These are phyloP conservation scores for Trematomus bernacchii DNA, from an alignment of 2,797 vertebrate species.

Conservation along the genomic window DNA sequence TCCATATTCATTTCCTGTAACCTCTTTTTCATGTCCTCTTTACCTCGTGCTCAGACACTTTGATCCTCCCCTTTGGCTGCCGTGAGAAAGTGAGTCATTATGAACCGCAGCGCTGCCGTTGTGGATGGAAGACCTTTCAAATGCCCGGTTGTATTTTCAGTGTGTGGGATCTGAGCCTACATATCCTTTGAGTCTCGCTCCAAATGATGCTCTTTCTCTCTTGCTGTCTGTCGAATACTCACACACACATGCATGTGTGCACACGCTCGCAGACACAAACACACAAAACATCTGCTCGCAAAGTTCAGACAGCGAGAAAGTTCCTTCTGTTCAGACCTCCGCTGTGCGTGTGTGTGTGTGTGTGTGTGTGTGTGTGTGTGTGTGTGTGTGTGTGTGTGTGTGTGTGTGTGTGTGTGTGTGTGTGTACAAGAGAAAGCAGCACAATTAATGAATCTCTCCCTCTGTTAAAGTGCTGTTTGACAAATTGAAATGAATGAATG, in stretches of 20 bases:
- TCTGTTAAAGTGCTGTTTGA: constrained; percentile 71
- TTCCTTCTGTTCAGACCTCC: constrained; percentile 76
- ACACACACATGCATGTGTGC: constrained; percentile 45
- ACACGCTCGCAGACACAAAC: constrained; percentile 19
- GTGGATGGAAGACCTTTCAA: constrained; percentile 57
- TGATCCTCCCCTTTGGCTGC: constrained; percentile 68
- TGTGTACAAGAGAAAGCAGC: constrained; percentile 23
- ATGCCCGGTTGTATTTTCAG: constrained; percentile 55
- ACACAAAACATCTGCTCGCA: constrained; percentile 75
- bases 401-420: constrained; percentile 15
- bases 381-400: constrained; percentile 29
- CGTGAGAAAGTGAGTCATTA: constrained; percentile 66
- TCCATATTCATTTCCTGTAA: constrained; percentile 70
- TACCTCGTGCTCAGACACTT: constrained; percentile 50
- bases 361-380: constrained; percentile 21
- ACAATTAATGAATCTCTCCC: constrained; percentile 70
- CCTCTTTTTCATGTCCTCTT: constrained; percentile 31
- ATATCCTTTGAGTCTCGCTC: constrained; percentile 54
- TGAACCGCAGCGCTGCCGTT: constrained; percentile 11
- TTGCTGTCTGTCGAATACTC: constrained; percentile 30
- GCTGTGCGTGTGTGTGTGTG: constrained; percentile 28
- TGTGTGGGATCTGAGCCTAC: constrained; percentile 47
- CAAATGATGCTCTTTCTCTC: constrained; percentile 51
- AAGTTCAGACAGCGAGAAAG: constrained; percentile 72
- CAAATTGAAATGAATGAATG: constrained; percentile 76